These are phyloP conservation scores for Hylaea fasciaria DNA, from an alignment of 2,888 invertebrate species.

Conservation along the genomic window DNA sequence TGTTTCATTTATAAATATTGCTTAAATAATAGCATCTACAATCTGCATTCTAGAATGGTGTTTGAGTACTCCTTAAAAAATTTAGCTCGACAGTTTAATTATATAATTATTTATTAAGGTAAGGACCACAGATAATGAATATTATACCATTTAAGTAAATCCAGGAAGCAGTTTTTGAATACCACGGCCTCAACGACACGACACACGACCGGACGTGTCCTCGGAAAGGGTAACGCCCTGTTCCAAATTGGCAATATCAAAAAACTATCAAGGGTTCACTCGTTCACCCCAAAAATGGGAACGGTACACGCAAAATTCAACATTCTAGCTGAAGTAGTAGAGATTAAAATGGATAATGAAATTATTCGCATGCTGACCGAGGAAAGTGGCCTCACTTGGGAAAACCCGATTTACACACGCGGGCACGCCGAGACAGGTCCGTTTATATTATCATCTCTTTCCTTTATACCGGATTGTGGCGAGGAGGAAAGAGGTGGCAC, in stretches of 20 bases:
- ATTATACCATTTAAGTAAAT: conserved; percentile 15
- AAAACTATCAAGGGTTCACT: conserved; percentile 43
- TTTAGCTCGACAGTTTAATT: neutral
- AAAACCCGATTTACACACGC: conserved; percentile 67
- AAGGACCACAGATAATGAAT: neutral
- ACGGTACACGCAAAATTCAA: conserved; percentile 25
- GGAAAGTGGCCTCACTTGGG: conserved; percentile 64
- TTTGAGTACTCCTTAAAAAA: too few relatives aligned
- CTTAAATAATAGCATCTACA: too few relatives aligned
- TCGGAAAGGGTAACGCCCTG: conserved; percentile 39
- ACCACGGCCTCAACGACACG: conserved; percentile 1
- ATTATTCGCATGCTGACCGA: conserved; percentile 53
- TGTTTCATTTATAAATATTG: too few relatives aligned
- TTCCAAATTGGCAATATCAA: conserved; percentile 51
- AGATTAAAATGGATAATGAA: conserved; percentile 40
- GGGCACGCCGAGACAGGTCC: conserved; percentile 55
- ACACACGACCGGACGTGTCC: conserved; percentile 13
- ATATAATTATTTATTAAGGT: neutral
- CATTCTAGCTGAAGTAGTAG: conserved; percentile 36
- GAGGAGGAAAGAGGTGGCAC: conserved; percentile 47
- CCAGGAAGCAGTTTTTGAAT: conserved; percentile 32
- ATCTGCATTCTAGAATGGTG: too few relatives aligned
- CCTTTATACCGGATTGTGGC: conserved; percentile 36
- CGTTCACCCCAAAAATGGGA: conserved; percentile 35
- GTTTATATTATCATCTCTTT: conserved; percentile 54